Evolutionary conservation across 1,140 invertebrate species (phyloP).

Genomic region (Polypedilum pembai): DNA sequence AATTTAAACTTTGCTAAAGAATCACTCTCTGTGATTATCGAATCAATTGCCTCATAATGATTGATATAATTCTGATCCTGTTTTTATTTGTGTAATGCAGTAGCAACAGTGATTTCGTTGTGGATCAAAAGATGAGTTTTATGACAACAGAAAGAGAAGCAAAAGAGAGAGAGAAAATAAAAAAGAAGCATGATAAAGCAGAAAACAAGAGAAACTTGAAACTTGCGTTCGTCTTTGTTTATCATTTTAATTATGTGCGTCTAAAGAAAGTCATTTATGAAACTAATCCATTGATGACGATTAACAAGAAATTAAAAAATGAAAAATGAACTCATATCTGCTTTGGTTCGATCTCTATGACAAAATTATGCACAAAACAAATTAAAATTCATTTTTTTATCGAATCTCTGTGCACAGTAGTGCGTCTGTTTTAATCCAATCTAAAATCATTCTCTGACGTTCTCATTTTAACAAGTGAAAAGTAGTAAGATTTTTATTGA

Average conservation of each 20-base stretch:
- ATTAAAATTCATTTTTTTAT: background rate
- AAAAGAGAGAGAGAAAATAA: background rate
- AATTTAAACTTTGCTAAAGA: too few relatives aligned
- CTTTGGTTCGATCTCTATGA: background rate
- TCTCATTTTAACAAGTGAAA: slow-evolving; percentile 21
- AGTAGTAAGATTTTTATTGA: slow-evolving; percentile 8
- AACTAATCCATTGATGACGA: background rate
- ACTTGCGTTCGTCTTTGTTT: background rate
- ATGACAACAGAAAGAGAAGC: background rate
- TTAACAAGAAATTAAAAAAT: background rate
- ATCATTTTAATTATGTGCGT: slow-evolving; percentile 19
- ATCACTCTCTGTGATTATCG: too few relatives aligned
- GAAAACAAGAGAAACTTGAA: background rate
- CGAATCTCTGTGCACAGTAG: background rate
- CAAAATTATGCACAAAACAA: slow-evolving; percentile 13
- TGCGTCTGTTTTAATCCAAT: background rate
- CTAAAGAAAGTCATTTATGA: background rate
- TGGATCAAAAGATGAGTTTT: slow-evolving; percentile 4
- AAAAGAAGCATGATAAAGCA: background rate
- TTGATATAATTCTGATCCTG: too few relatives aligned
- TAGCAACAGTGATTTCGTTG: slow-evolving; percentile 23
- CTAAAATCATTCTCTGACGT: slow-evolving; percentile 12
- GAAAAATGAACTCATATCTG: background rate
- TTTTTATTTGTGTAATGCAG: background rate
- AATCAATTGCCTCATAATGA: too few relatives aligned